phyloP scores from a whole-genome alignment of 2,888 invertebrate genomes.

The Aspidapion aeneum region DNA sequence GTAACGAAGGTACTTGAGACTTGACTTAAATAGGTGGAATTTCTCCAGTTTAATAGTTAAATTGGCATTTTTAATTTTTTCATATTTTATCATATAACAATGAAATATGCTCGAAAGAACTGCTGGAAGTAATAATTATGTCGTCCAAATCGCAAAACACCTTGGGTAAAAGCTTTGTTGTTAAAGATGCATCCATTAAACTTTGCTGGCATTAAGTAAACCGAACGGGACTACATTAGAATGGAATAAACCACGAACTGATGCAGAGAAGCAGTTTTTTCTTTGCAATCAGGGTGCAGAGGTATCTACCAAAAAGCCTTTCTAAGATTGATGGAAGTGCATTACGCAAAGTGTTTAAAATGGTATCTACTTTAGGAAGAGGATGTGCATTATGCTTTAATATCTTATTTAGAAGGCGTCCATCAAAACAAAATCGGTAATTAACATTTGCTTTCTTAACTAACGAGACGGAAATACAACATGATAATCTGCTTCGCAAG shows the following conservation, averaged over 20 bases:
- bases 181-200: neutral
- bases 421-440: no score
- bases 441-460: no score
- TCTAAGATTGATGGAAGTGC: no score
- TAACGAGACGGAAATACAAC: no score
- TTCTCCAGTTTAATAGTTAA: slow-evolving; percentile 17
- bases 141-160: neutral
- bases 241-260: neutral
- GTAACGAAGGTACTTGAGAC: slow-evolving; percentile 18
- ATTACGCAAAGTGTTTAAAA: no score
- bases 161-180: neutral
- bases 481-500: no score
- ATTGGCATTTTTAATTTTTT: slow-evolving; percentile 10
- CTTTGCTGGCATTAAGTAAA: neutral
- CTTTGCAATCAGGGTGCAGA: neutral
- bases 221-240: neutral
- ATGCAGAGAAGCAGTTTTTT: neutral
- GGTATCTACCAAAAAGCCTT: neutral
- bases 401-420: no score
- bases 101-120: slow-evolving; percentile 9
- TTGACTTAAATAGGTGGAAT: slow-evolving; percentile 16
- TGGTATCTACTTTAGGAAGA: no score
- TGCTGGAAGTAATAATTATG: neutral
- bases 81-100: slow-evolving; percentile 14
- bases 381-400: no score